Percentiles rank a stretch among this genome's conserved stretches.
phyloP scores from a whole-genome alignment of 2,888 invertebrate genomes.

The Acleris holmiana region DNA sequence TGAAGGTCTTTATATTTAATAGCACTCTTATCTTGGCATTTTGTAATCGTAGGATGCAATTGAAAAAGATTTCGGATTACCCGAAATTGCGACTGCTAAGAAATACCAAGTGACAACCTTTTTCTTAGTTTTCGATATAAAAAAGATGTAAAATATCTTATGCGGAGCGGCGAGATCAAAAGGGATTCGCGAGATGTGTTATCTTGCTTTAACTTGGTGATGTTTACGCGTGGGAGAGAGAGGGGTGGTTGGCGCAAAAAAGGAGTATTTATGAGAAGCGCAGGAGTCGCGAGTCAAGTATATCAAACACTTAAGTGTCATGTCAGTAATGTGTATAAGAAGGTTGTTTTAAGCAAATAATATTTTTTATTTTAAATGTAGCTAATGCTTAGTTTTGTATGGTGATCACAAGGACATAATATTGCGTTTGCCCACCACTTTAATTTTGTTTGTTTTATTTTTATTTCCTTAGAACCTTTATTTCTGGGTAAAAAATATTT shows the following conservation, averaged over 20 bases:
- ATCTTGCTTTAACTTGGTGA: conserved; percentile 50
- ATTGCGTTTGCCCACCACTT: too few relatives aligned
- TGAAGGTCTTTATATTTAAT: neutral
- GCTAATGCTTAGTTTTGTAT: neutral
- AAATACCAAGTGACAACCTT: conserved; percentile 63
- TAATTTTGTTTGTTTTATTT: too few relatives aligned
- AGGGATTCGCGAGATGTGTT: conserved; percentile 61
- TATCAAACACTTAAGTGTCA: conserved; percentile 37
- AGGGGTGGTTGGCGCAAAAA: conserved; percentile 24
- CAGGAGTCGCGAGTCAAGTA: conserved; percentile 47
- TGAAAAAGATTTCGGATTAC: conserved; percentile 66
- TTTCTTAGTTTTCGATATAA: conserved; percentile 78
- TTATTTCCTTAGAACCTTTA: too few relatives aligned
- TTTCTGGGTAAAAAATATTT: too few relatives aligned
- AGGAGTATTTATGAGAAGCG: conserved; percentile 33
- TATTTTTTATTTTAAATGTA: conserved; percentile 25
- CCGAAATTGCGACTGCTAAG: conserved; percentile 72
- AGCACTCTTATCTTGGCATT: conserved; percentile 40
- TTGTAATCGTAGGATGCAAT: conserved; percentile 66
- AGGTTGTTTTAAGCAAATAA: conserved; percentile 33
- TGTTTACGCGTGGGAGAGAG: conserved; percentile 16
- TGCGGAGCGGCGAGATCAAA: conserved; percentile 75
- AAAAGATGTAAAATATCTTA: conserved; percentile 65
- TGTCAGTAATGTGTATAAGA: conserved; percentile 25
- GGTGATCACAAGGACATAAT: too few relatives aligned